phyloP scores from a whole-genome alignment of 2,888 invertebrate species.

The Amphipoea lucens region DNA sequence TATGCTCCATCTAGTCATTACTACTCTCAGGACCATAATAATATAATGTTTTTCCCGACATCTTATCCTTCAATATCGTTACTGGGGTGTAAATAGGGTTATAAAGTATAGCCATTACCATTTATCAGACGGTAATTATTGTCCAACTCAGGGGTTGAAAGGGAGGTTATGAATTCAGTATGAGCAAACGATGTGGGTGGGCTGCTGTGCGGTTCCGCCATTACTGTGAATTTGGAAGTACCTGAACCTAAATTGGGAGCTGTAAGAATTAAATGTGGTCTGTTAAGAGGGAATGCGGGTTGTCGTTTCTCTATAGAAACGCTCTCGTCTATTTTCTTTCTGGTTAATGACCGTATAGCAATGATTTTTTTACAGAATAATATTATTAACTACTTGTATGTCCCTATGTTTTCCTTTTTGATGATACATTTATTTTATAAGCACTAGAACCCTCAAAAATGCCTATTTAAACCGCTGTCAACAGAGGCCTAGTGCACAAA shows the following conservation, averaged over 20 bases:
- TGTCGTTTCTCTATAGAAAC: too few species aligned
- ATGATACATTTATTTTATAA: too few species aligned
- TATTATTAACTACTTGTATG: too few species aligned
- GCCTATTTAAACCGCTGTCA: too few species aligned
- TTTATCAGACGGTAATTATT: slow-evolving; percentile 62
- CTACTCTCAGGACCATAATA: slow-evolving; percentile 32
- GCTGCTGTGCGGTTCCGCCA: slow-evolving; percentile 33
- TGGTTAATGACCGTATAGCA: too few species aligned
- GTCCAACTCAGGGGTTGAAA: slow-evolving; percentile 45
- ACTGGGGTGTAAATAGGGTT: slow-evolving; percentile 54
- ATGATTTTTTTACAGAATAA: too few species aligned
- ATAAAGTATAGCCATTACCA: slow-evolving; percentile 58
- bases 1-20: slow-evolving; percentile 29
- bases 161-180: slow-evolving; percentile 60
- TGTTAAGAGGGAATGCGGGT: background rate
- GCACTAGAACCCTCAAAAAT: too few species aligned
- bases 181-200: slow-evolving; percentile 45
- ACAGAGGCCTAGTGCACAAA: too few species aligned
- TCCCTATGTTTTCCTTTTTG: too few species aligned
- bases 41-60: slow-evolving; percentile 49
- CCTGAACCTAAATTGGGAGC: slow-evolving; percentile 49
- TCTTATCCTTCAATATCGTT: slow-evolving; percentile 60
- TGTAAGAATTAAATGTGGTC: slow-evolving; percentile 44
- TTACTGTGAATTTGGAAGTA: slow-evolving; percentile 49
- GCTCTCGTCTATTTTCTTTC: too few species aligned